Base-by-base conservation (phyloP, 2,113 vertebrate genomes). In the Oreochromis tanganicae region DNA sequence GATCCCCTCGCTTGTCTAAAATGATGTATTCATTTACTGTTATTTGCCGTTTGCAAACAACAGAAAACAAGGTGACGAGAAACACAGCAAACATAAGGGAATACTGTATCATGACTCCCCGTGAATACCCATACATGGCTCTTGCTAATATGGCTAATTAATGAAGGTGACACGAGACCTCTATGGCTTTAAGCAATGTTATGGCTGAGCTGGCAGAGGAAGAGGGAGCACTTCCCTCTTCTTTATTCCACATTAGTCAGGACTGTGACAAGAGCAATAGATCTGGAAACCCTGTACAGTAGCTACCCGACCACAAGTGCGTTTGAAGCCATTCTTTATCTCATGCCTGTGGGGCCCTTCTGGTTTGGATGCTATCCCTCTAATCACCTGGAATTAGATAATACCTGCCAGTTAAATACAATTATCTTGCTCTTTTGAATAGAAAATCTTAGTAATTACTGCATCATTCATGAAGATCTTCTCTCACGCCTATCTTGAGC, bases 81-180 rank as follows among this genome's bases (percentile, higher is more conserved):
- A 52, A 68, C 9, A 43, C 9, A 68, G 29, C 19, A 57, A 88
- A 85, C 59, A 27, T 29, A 24, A 16, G 32, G 1, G 41, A 73
- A 81, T 80, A 61, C 7, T 32, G 21, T 14, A 63, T 24, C 56
- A 43, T 75, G 68, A 85, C 59, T 78, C 46, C 16, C 43, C 21
- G 46, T 80, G 80, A 83, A 71, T 85, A 86, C 73, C 46, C 57
- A 63, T 68, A 82, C 56, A 52, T 9, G 17, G 71, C 41, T 85
- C 41, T 24, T 56, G 85, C 83, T 95, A 93, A 94, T 93, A 85
- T 87, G 84, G 88, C 82, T 93, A 92, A 96, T 94, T 93, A 92
- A 91, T 94, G 90, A 83, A 82, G 80, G 85, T 88, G 89, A 86
- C 89, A 88, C 32, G 48, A 88, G 86, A 89, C 85, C 81, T 89